Base-by-base conservation (phyloP, 2,888 invertebrate species). In the Xestoiulus laeticollis region DNA sequence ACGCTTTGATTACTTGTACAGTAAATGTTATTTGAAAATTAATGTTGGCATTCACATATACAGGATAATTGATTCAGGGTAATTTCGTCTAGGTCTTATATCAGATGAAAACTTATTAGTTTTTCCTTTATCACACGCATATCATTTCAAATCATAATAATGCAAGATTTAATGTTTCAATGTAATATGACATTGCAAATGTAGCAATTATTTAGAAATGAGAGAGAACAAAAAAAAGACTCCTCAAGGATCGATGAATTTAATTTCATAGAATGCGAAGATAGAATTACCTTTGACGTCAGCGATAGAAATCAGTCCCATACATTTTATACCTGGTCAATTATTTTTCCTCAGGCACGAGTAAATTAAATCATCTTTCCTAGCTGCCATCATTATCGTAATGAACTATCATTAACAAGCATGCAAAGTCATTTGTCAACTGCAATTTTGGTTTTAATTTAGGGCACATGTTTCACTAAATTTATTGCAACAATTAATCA, bases 401-500 rank as follows among this genome's bases (percentile, higher is more conserved):
- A 78, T 78, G 78, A 78, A 78, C 30, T 26, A 78, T 30, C 78
- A 78, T 78, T 78, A 78, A 30, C 78, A 30, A 78, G 30, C 30
- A 26, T 2, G n/a, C n/a, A n/a, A n/a, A n/a, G 78, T 26, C 78
- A 78, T 78, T 78, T 78, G 78, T 78, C 78, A 78, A 30, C 78
- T 78, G 78, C 14, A 8, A 30, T 78, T 26, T 22, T 59, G 59
- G 8, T 59, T 59, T 78, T 78, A 78, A 78, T 78, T 26, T 30
- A 68, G 68, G 78, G 14, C 5, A 16, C 16, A 26, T 5, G 14
- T 30, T 12, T 14, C 3, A 8, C 78, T 12, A 4, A 78, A 78
- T 30, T 78, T 78, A 78, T 78, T 78, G 16, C 30, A 78, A 12
- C 78, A 78, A 78, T 78, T 78, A 78, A 78, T 78, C 78, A 78